Percentiles rank a stretch among this genome's conserved stretches.
phyloP scores from a whole-genome alignment of 2,888 invertebrate genomes.

The Liodrosophila aerea region DNA sequence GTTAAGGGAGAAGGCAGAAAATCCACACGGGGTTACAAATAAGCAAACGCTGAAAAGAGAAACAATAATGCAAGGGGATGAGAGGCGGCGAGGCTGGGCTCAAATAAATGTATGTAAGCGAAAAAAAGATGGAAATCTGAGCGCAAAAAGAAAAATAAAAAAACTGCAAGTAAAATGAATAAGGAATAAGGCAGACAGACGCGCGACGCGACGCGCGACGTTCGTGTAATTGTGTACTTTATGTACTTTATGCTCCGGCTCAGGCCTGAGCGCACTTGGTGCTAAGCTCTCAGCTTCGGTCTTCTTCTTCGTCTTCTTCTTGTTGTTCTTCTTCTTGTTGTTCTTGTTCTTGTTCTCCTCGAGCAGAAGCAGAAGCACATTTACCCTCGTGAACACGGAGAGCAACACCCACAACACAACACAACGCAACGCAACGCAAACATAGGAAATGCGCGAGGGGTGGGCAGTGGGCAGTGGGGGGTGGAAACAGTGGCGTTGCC shows the following conservation, averaged over 20 bases:
- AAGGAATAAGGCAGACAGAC: not conserved
- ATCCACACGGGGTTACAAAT: no score
- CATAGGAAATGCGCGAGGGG: not conserved
- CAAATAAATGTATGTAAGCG: not conserved
- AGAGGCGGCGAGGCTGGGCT: not conserved
- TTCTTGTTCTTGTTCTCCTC: no score
- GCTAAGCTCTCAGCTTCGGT: slow-evolving; percentile 16
- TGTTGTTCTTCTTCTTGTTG: no score
- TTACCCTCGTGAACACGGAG: no score
- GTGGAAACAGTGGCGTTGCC: slow-evolving; percentile 45
- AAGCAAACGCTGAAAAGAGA: slow-evolving; percentile 7
- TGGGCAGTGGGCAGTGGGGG: slow-evolving; percentile 12
- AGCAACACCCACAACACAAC: no score
- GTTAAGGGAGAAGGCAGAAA: no score
- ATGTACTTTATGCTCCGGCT: slow-evolving; percentile 32
- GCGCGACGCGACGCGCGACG: no score
- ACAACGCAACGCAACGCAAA: no score
- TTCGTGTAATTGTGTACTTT: slow-evolving; percentile 66
- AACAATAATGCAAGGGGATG: slow-evolving; percentile 15
- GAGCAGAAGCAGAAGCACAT: not conserved
- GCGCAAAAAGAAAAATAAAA: slow-evolving; percentile 31
- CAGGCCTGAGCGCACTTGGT: not conserved
- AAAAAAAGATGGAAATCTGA: slow-evolving; percentile 41
- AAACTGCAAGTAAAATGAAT: slow-evolving; percentile 22
- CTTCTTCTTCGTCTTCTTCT: no score